Base-by-base conservation (phyloP, 30 jellyfish, hydroid and myxozoan species). In the Phacellophora camtschatica region DNA sequence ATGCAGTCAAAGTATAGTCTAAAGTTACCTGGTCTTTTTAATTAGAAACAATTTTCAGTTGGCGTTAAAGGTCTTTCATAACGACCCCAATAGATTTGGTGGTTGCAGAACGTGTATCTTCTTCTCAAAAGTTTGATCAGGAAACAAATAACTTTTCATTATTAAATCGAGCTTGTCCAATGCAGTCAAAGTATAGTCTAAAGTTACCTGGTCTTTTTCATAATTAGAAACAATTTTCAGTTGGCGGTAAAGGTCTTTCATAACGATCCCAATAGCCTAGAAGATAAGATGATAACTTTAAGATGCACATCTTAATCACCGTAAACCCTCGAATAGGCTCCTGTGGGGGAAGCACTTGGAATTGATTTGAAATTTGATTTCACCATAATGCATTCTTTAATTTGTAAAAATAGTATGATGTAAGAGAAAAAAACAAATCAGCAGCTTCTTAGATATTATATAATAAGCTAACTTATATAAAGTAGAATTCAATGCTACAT, bases 171-270 rank as follows among this genome's bases (percentile, higher is more conserved):
- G 82, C 56, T 84, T 70, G 23, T 42, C 83, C 28, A 90, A 77
- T 41, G 96, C 98, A 11, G 33, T 68, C 43, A 59, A 75, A 19
- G 94, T 84, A 56, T 57, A 83, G 5, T 18, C 31, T 31, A 4
- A n/a, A 3, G 85, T 74, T 28, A 65, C 71, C 24, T 83, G 90
- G 78, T 84, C 95, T 0, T 15, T 56, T 20, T 90, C 93, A 22
- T 43, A 32, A 16, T 20, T n/a, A 0, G 31, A 10, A 22, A 71
- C 74, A n/a, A 45, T 18, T 42, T 90, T 90, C 65, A 90, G 37
- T 23, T 56, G 37, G 10, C 95, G 91, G 43, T 90, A 83, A 7
- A 90, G 34, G 19, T 84, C 95, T 51, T 49, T 69, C 79, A 90
- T 16, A 12, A 28, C 58, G 34, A 41, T 59, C 1, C 95, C 86